These are phyloP conservation scores for Rhabdomys pumilio DNA, from an alignment of 2,797 vertebrate species.

Conservation along the genomic window DNA sequence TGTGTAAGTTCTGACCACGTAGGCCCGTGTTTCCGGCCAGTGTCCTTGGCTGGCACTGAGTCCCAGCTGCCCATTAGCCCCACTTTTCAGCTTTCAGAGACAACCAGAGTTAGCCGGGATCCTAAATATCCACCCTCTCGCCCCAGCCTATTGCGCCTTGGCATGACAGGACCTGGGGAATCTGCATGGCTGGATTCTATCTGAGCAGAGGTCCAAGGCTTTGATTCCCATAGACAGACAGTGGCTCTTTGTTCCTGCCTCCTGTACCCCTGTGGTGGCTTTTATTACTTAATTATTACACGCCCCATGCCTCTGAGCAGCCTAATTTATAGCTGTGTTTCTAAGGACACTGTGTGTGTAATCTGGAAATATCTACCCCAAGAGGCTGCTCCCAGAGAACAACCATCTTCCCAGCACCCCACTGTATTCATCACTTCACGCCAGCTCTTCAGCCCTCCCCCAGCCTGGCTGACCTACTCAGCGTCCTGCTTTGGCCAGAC, in stretches of 20 bases:
- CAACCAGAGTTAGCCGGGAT: not conserved
- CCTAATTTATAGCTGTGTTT: conserved; percentile 89
- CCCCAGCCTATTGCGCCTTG: not conserved
- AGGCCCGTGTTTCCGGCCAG: fast-evolving
- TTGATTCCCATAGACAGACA: conserved; percentile 88
- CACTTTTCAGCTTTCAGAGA: not conserved
- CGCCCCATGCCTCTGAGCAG: conserved; percentile 93
- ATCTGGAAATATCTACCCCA: conserved; percentile 84
- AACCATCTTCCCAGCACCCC: conserved; percentile 83
- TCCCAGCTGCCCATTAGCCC: not conserved
- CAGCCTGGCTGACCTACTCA: conserved; percentile 8
- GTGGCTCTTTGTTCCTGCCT: conserved; percentile 85
- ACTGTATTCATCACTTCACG: conserved; percentile 74
- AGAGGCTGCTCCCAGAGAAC: conserved; percentile 85
- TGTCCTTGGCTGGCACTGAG: not conserved
- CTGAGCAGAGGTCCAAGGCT: not conserved
- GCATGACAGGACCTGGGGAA: fast-evolving
- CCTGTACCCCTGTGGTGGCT: conserved; percentile 92
- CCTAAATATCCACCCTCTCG: not conserved
- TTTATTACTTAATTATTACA: conserved; percentile 99
- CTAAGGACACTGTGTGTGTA: conserved; percentile 87
- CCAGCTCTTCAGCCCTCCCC: conserved; percentile 66
- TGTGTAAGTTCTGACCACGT: fast-evolving
- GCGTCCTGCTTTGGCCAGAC: not conserved
- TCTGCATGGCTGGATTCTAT: not conserved